phyloP scores from a whole-genome alignment of 2,113 vertebrate species.

The Ramphastos sulfuratus region DNA sequence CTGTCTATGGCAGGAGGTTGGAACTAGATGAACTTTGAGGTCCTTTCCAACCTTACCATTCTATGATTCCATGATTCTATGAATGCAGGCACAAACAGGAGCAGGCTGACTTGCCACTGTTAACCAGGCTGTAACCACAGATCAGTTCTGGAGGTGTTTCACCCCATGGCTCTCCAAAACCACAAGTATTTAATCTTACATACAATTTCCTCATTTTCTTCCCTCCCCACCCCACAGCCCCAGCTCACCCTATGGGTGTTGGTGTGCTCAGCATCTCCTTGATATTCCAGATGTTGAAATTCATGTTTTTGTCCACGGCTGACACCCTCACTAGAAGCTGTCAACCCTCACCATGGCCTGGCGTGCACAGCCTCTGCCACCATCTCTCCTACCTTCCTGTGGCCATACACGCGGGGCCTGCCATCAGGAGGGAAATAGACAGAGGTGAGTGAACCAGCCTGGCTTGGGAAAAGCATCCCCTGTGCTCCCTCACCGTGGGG shows the following conservation, averaged over 20 bases:
- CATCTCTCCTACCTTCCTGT: fast-evolving
- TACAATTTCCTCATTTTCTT: background rate
- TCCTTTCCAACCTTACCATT: no score
- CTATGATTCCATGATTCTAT: no score
- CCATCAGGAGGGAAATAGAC: background rate
- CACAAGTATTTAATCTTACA: background rate
- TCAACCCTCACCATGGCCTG: fast-evolving
- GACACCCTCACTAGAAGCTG: fast-evolving
- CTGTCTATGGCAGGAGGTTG: no score
- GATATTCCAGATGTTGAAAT: constrained; percentile 85
- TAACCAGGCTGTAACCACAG: background rate
- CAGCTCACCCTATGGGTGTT: constrained; percentile 74
- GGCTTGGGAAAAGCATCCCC: fast-evolving
- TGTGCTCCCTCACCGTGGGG: background rate
- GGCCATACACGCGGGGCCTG: fast-evolving
- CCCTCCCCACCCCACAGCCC: fast-evolving
- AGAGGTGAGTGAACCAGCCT: background rate
- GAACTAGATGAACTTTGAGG: no score
- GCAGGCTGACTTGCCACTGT: background rate
- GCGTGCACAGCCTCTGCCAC: background rate
- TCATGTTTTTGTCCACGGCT: constrained; percentile 77
- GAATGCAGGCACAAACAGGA: background rate
- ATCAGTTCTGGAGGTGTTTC: background rate
- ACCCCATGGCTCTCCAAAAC: background rate
- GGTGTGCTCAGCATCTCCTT: constrained; percentile 89